These are phyloP conservation scores for Bursaphelenchus okinawaensis DNA, from an alignment of 2,888 invertebrate species.

Conservation along the genomic window DNA sequence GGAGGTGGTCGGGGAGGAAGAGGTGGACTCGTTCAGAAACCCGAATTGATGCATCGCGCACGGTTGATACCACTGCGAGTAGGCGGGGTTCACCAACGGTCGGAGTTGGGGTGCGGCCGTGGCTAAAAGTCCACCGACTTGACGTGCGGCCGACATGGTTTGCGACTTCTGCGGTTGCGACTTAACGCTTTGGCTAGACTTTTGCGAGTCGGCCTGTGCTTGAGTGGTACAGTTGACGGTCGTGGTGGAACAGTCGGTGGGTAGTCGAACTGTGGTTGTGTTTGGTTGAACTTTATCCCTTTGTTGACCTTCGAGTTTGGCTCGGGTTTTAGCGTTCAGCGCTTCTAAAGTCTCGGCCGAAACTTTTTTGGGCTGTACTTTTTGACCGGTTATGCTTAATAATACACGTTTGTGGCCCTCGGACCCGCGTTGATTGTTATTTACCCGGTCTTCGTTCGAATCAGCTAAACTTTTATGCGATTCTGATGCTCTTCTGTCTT, in stretches of 20 bases:
- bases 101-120: background rate
- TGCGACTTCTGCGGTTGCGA: background rate
- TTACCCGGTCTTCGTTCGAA: no score
- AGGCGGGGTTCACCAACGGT: background rate
- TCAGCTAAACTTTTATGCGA: no score
- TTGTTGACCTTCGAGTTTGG: background rate
- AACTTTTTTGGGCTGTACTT: background rate
- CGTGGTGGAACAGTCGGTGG: background rate
- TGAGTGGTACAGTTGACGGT: no score
- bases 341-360: background rate
- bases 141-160: background rate
- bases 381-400: background rate
- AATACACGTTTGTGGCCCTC: background rate
- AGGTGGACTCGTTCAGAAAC: background rate
- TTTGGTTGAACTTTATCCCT: background rate
- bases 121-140: background rate
- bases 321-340: background rate
- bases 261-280: background rate
- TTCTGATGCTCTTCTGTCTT: background rate
- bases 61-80: background rate
- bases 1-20: slow-evolving; percentile 4
- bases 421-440: background rate
- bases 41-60: slow-evolving; percentile 1
- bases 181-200: no score
- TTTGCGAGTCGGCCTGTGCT: no score